Conservation (phyloP, 2,888 invertebrate species). For the Agriopis aurantiaria region DNA sequence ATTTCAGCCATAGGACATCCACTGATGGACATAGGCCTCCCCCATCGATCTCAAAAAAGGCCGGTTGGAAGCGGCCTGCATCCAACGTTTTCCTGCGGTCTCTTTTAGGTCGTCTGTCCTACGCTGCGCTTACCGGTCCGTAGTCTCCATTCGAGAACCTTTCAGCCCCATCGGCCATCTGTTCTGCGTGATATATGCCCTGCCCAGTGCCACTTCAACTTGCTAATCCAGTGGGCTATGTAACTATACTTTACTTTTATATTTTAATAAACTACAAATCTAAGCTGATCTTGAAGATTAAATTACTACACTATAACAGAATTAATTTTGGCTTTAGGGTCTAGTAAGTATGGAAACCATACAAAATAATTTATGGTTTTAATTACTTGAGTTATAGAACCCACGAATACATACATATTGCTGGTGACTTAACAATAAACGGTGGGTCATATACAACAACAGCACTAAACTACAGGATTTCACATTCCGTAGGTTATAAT, state of each 20-base stretch:
- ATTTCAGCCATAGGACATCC: no score
- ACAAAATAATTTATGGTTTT: conserved; percentile 27
- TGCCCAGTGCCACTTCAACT: no score
- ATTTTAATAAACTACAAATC: neutral
- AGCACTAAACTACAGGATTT: conserved; percentile 24
- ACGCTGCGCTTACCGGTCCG: no score
- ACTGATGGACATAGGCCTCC: no score
- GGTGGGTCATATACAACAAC: conserved; percentile 23
- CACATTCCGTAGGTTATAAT: conserved; percentile 21
- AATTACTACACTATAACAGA: neutral
- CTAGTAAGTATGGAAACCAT: conserved; percentile 6
- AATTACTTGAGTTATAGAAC: conserved; percentile 30
- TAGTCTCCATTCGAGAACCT: no score
- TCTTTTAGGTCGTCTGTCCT: no score
- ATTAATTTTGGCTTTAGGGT: conserved; percentile 13
- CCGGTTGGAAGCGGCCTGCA: no score
- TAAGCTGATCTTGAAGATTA: neutral
- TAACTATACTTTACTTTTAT: neutral
- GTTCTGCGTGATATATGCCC: no score
- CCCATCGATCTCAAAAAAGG: no score
- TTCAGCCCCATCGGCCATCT: no score
- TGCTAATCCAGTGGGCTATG: no score
- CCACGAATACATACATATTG: conserved; percentile 25
- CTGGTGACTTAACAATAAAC: conserved; percentile 16
- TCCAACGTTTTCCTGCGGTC: no score